Evolutionary conservation across 2,113 vertebrate genomes (phyloP).

Genomic region (Aleadryas rufinucha): DNA sequence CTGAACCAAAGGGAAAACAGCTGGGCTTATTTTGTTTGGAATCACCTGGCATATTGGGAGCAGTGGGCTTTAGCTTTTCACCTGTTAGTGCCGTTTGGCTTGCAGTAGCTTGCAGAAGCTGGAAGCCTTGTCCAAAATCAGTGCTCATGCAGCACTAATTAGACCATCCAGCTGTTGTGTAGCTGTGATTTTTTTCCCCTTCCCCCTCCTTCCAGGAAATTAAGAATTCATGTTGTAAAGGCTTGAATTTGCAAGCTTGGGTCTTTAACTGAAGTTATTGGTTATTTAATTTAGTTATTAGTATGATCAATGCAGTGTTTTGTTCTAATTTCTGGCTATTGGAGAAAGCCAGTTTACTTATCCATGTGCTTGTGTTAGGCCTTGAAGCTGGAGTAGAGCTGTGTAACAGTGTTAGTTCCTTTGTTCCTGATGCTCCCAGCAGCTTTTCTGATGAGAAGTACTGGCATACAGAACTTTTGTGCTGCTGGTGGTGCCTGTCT

Average conservation of each 20-base stretch:
- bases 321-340: neutral
- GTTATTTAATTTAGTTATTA: neutral
- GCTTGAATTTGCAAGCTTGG: neutral
- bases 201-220: neutral
- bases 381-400: neutral
- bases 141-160: neutral
- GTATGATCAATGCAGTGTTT: neutral
- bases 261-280: neutral
- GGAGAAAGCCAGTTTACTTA: neutral
- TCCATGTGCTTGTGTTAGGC: neutral
- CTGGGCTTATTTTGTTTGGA: neutral
- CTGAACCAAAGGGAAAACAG: neutral
- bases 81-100: neutral
- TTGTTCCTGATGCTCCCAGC: neutral
- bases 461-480: neutral
- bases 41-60: neutral
- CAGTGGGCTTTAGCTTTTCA: neutral
- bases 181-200: neutral
- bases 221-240: neutral
- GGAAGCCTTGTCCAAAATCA: neutral
- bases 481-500: neutral
- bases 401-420: neutral
- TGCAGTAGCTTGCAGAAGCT: neutral
- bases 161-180: neutral
- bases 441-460: neutral